These are phyloP conservation scores for Drosophila truncata DNA, from an alignment of 1,140 invertebrate species.

Conservation along the genomic window DNA sequence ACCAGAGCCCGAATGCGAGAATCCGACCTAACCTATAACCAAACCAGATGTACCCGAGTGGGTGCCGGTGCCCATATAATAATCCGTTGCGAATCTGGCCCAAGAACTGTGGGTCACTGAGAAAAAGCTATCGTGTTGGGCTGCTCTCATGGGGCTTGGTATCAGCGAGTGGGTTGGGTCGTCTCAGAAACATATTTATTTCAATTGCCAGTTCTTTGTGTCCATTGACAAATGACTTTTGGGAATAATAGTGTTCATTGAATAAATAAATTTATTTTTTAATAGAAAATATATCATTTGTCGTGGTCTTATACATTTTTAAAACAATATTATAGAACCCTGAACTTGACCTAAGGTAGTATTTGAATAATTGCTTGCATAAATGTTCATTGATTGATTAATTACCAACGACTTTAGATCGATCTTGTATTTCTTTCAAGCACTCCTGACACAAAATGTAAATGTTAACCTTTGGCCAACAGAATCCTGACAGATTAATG, in stretches of 20 bases:
- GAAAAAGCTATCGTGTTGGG: neutral
- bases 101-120: constrained; percentile 46
- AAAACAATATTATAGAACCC: no score
- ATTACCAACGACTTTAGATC: neutral
- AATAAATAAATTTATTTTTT: neutral
- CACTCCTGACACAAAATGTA: neutral
- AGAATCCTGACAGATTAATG: constrained; percentile 16
- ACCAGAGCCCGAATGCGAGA: neutral
- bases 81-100: constrained; percentile 54
- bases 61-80: constrained; percentile 58
- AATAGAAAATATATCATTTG: no score
- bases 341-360: no score
- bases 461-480: neutral
- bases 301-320: no score
- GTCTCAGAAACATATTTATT: constrained; percentile 10
- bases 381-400: constrained; percentile 3
- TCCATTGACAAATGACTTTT: neutral
- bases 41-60: constrained; percentile 33
- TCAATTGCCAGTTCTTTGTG: constrained; percentile 17
- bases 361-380: no score
- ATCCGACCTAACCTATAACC: constrained; percentile 4
- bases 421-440: neutral
- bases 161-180: constrained; percentile 7
- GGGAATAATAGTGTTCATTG: neutral
- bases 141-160: neutral